phyloP scores from a whole-genome alignment of 2,797 vertebrate genomes.

The Ceryle rudis region DNA sequence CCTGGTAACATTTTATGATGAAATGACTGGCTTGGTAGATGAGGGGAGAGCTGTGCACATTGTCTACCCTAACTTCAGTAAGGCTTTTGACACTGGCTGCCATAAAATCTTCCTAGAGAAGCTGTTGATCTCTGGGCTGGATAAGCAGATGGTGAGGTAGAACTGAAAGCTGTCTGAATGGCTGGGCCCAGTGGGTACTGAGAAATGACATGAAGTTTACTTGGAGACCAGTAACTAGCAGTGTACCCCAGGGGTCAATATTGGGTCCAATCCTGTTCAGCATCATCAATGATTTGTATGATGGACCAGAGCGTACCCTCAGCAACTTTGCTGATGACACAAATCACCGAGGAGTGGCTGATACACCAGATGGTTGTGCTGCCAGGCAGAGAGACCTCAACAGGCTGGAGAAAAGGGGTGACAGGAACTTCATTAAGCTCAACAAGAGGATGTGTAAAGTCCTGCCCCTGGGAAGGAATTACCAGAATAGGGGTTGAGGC shows the following conservation, averaged over 20 bases:
- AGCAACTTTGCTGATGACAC: neutral
- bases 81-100: no score
- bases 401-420: no score
- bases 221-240: neutral
- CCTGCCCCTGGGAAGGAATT: neutral
- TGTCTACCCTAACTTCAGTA: no score
- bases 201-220: neutral
- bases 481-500: neutral
- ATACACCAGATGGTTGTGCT: neutral
- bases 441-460: neutral
- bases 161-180: neutral
- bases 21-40: no score
- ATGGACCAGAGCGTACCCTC: neutral
- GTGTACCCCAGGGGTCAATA: neutral
- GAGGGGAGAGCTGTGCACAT: no score
- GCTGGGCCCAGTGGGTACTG: neutral
- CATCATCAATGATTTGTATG: neutral
- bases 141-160: neutral
- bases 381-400: fast-evolving
- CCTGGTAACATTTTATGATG: neutral
- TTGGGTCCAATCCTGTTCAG: no score
- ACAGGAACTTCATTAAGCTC: neutral
- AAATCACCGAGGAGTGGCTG: neutral
- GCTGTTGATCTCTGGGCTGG: no score
- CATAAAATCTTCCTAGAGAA: no score